Base-by-base conservation (phyloP, 2,113 vertebrate genomes). In the Osmerus eperlanus region DNA sequence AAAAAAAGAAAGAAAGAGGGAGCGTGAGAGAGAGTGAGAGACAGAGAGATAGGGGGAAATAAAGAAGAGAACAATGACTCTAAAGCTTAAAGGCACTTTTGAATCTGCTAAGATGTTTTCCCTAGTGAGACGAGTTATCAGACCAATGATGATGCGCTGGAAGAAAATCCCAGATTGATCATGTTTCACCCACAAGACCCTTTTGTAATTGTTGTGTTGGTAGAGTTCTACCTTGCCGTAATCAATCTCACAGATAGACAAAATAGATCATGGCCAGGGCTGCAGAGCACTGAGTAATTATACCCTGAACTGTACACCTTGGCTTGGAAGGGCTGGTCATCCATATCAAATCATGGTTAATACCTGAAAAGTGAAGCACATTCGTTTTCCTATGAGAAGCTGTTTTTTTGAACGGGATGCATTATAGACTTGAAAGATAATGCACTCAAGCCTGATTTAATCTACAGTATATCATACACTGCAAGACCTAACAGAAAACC, bases 41-140 rank as follows among this genome's bases (percentile, higher is more conserved):
- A 19, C 58, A 64, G 9, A 7, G 23, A 23, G 23, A 23, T 23
- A 23, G 23, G 23, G 23, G 23, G 9, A 47, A 28, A 7, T 13
- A 29, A 14, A 73, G 71, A 5, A 53, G 78, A 76, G 72, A 68
- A 60, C 15, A 73, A 56, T 73, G 4, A 18, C n/a, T 68, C 67
- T n/a, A 18, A 13, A 64, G 70, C 66, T 67, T 56, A 41, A 15
- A 79, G 41, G 52, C 60, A 13, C 51, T 60, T 16, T 41, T 68
- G 14, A 52, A 71, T 73, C 63, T 76, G 68, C 56, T 62, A 16
- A 74, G 51, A 54, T 78, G 75, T 76, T 79, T 78, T 83, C 75
- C 72, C 73, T 32, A 3, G 60, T 3, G 80, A 32, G 21, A n/a
- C 63, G 36, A 70, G 8, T 4, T 16, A 70, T 77, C 71, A 75